phyloP scores from a whole-genome alignment of 2,113 vertebrate species.

The Naja naja region DNA sequence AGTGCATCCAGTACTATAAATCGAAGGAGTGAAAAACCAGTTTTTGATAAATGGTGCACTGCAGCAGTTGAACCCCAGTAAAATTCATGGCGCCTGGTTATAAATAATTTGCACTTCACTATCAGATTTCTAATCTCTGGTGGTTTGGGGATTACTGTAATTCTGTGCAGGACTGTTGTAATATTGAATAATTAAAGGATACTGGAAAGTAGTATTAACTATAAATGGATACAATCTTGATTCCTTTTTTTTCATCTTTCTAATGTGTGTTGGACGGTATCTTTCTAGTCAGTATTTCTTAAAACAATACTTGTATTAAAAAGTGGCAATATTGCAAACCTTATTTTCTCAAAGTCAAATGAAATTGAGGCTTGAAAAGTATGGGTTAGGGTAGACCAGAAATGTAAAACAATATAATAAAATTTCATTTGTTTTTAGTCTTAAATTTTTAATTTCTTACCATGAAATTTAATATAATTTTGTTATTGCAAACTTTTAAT shows the following conservation, averaged over 20 bases:
- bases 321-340: constrained; percentile 18
- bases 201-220: constrained; percentile 39
- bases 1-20: constrained; percentile 63
- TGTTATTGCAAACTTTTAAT: constrained; percentile 26
- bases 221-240: constrained; percentile 45
- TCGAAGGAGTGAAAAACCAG: constrained; percentile 66
- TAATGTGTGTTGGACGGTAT: constrained; percentile 14
- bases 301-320: constrained; percentile 48
- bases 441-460: constrained; percentile 21
- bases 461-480: constrained; percentile 25
- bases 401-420: constrained; percentile 33
- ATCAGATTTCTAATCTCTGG: constrained; percentile 48
- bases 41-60: constrained; percentile 50
- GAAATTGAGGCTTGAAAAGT: constrained; percentile 28
- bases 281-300: constrained; percentile 58
- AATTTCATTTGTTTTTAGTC: constrained; percentile 40
- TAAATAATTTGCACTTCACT: constrained; percentile 56
- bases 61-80: constrained; percentile 66
- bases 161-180: constrained; percentile 58
- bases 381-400: constrained; percentile 9
- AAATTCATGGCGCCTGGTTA: constrained; percentile 77
- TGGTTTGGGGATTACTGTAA: constrained; percentile 57
- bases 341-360: constrained; percentile 35
- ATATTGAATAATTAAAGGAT: constrained; percentile 48
- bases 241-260: constrained; percentile 19